Conservation (phyloP, 2,113 vertebrate genomes). For the Alligator sinensis region DNA sequence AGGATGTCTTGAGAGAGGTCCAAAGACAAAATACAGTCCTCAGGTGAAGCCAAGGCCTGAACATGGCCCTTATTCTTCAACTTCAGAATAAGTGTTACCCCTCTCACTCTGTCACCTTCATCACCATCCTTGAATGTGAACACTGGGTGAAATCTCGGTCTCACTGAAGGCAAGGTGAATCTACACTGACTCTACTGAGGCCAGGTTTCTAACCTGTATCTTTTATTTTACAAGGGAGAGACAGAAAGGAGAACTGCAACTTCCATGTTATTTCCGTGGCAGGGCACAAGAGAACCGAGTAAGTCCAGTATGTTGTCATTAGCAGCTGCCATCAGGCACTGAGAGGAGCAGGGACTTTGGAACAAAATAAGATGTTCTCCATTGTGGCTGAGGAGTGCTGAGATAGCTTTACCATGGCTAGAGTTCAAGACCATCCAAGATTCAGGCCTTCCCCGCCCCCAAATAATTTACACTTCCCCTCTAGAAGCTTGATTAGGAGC, state of each 20-base stretch:
- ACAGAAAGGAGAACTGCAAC: background rate
- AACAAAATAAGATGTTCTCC: background rate
- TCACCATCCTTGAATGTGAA: background rate
- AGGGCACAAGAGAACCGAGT: background rate
- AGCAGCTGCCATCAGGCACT: background rate
- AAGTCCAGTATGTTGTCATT: background rate
- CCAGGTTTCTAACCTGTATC: background rate
- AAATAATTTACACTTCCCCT: slow-evolving; percentile 26
- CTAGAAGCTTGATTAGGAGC: background rate
- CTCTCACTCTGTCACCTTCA: background rate
- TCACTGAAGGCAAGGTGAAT: background rate
- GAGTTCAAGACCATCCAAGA: background rate
- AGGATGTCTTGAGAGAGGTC: background rate
- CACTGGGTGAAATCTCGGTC: background rate
- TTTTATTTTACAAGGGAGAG: background rate
- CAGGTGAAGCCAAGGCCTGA: background rate
- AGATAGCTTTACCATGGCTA: background rate
- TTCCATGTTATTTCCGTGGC: background rate
- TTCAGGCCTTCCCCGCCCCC: background rate
- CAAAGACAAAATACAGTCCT: background rate
- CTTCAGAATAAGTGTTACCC: background rate
- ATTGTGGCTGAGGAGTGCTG: background rate
- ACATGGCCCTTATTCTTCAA: background rate
- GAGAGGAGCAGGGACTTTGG: background rate
- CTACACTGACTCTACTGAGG: background rate